Evolutionary conservation across 2,113 vertebrate species (phyloP).

Genomic region (Peromyscus leucopus): DNA sequence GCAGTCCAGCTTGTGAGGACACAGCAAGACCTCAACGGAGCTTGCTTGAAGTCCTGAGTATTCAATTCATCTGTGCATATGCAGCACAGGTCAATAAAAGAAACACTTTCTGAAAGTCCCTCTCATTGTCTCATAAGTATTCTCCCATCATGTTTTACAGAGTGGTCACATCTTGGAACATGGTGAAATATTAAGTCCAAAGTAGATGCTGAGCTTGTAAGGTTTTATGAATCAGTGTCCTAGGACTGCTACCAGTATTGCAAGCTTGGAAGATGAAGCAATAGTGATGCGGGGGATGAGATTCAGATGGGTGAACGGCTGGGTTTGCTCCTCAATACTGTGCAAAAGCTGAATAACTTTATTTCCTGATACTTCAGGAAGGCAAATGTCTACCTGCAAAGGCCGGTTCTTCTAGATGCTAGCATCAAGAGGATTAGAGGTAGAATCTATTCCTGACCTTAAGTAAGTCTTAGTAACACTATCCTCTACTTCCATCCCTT

Average conservation of each 20-base stretch:
- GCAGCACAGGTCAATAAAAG: neutral
- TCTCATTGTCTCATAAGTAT: neutral
- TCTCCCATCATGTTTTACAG: neutral
- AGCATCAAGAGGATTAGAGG: neutral
- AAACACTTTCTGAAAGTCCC: neutral
- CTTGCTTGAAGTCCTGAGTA: neutral
- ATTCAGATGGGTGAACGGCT: rapidly evolving
- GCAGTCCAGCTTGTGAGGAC: neutral
- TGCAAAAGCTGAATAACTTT: neutral
- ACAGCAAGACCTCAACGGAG: neutral
- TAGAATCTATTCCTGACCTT: neutral
- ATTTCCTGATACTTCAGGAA: neutral
- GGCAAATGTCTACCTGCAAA: neutral
- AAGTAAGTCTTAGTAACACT: neutral
- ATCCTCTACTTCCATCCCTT: neutral
- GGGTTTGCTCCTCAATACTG: neutral
- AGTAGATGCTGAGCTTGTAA: neutral
- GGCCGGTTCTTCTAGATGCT: neutral
- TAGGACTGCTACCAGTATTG: neutral
- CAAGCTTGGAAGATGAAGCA: neutral
- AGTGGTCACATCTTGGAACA: neutral
- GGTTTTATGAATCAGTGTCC: neutral
- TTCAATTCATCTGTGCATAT: neutral
- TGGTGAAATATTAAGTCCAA: neutral
- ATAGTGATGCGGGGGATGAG: neutral